Base-by-base conservation (phyloP, 2,888 invertebrate genomes). In the Ichneumoninae sp. region DNA sequence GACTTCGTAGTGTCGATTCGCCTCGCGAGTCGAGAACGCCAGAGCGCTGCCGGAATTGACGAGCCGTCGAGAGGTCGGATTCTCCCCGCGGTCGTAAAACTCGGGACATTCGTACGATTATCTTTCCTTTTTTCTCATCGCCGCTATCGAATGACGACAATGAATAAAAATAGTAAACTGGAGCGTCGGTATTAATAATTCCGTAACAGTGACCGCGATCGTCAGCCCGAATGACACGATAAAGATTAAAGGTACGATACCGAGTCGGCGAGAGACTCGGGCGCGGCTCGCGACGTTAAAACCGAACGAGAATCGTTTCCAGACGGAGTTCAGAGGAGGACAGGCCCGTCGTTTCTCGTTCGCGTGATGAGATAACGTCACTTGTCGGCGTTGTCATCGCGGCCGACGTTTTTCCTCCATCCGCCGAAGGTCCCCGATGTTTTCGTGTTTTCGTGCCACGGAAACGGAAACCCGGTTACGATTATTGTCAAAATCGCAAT, bases 331-430 rank as follows among this genome's bases (percentile, higher is more conserved):
- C 50, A 4, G 50, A 10, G 40, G 50, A 50, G 5, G 50, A 52
- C 3, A n/a, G 16, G 50, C n/a, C n/a, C 50, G 50, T 6, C 5
- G 50, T 71, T 19, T 1, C 57, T 19, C n/a, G 68, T 69, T 80
- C 62, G 80, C 80, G 80, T 75, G 80, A 80, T 69, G 68, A 33
- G 69, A 80, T 80, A 80, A 68, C 54, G 47, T 68, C 47, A 10
- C 62, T 74, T 26, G 19, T 22, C 26, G 60, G 10, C 47, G 47
- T 71, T 7, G 71, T 57, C 71, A 36, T 71, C 30, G 19, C 62
- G 62, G 30, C 26, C 30, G 60, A 47, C 47, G 16, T 19, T 72
- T 72, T 60, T 44, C 26, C 30, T 1, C 10, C 26, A 13, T 0
- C 1, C 3, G 26, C 5, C 26, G 26, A 26, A 13, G 7, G 44